These are phyloP conservation scores for Vanessa atalanta DNA, from an alignment of 1,140 invertebrate genomes.

Conservation along the genomic window DNA sequence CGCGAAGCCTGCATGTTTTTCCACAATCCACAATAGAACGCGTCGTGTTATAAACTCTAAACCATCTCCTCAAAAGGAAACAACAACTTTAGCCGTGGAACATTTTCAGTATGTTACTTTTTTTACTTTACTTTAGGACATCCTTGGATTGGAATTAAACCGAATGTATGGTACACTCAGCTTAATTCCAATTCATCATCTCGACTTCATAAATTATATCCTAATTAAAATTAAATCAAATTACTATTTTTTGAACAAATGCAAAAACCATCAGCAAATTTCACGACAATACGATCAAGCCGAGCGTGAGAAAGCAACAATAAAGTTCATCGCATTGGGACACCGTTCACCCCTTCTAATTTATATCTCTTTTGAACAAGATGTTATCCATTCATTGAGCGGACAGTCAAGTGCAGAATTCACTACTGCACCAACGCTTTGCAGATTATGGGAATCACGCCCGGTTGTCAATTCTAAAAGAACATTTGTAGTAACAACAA, in stretches of 20 bases:
- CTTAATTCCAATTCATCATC: too few relatives aligned
- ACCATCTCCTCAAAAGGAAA: too few relatives aligned
- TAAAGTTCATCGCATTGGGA: slow-evolving; percentile 33
- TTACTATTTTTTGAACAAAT: slow-evolving; percentile 24
- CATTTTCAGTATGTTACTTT: too few relatives aligned
- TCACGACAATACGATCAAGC: slow-evolving; percentile 40
- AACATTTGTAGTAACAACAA: slow-evolving; percentile 1
- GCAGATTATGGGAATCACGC: slow-evolving; percentile 77
- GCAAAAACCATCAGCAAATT: slow-evolving; percentile 36
- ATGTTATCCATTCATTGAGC: slow-evolving; percentile 60
- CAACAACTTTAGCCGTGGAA: too few relatives aligned
- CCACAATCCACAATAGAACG: too few relatives aligned
- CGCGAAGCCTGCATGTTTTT: too few relatives aligned
- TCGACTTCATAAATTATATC: background rate
- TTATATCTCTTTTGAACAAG: slow-evolving; percentile 65
- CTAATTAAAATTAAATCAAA: background rate
- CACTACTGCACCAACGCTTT: slow-evolving; percentile 62
- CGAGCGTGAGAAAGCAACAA: slow-evolving; percentile 46
- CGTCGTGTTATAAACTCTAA: too few relatives aligned
- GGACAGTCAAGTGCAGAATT: slow-evolving; percentile 75
- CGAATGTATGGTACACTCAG: too few relatives aligned
- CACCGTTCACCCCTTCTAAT: slow-evolving; percentile 53
- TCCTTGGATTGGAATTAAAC: too few relatives aligned
- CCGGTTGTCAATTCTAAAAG: slow-evolving; percentile 43
- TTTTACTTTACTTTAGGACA: too few relatives aligned